A percentile compares a stretch with the other conserved stretches of the same genome.
Evolutionary conservation across 2,797 vertebrate genomes (phyloP).

Genomic region (Rhinatrema bivittatum): DNA sequence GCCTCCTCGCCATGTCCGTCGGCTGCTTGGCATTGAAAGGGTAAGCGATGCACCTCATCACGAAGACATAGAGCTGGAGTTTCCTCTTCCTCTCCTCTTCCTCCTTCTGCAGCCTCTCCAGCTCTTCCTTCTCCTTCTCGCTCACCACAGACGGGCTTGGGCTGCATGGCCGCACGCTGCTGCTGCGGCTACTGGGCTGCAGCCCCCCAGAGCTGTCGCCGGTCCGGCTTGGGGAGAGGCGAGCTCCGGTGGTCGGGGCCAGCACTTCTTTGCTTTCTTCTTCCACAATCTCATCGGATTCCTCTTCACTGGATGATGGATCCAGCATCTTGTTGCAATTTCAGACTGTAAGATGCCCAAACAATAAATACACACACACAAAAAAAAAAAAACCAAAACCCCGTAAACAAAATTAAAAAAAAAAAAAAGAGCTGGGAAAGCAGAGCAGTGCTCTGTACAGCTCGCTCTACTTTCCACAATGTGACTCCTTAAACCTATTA

Average conservation of each 20-base stretch:
- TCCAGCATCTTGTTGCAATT: conserved; percentile 74
- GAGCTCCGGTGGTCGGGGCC: conserved; percentile 66
- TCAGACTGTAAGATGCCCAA: background rate
- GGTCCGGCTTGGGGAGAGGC: conserved; percentile 72
- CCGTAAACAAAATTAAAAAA: too few relatives aligned
- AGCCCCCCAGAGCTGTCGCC: conserved; percentile 72
- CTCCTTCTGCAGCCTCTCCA: conserved; percentile 88
- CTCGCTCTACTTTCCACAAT: too few relatives aligned
- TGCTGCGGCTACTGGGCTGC: conserved; percentile 70
- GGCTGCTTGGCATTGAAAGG: conserved; percentile 97
- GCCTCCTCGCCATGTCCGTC: conserved; percentile 93
- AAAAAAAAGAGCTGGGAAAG: too few relatives aligned
- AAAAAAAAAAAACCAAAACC: background rate
- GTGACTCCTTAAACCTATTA: too few relatives aligned
- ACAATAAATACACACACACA: background rate
- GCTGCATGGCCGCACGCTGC: conserved; percentile 77
- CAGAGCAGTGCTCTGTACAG: too few relatives aligned
- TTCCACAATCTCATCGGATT: conserved; percentile 83
- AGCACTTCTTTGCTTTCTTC: conserved; percentile 76
- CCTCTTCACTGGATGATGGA: conserved; percentile 93
- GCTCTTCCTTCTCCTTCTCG: conserved; percentile 93
- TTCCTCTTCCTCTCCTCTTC: conserved; percentile 91
- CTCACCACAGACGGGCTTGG: conserved; percentile 86
- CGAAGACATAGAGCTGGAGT: conserved; percentile 95
- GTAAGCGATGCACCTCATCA: conserved; percentile 96